phyloP scores from a whole-genome alignment of 2,113 vertebrate genomes.

The Esox niger region DNA sequence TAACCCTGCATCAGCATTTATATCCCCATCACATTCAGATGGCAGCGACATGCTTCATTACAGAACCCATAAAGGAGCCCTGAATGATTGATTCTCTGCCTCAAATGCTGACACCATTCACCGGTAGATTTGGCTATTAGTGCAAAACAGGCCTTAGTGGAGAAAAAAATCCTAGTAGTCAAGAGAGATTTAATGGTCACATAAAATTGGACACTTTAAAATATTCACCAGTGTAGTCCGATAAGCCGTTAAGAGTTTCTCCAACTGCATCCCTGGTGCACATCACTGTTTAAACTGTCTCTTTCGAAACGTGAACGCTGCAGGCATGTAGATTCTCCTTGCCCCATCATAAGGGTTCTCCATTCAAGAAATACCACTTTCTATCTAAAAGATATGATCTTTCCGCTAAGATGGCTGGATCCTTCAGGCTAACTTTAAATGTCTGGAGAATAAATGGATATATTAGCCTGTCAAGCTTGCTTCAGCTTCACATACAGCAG shows the following conservation, averaged over 20 bases:
- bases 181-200: no score
- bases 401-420: neutral
- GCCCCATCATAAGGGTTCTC: neutral
- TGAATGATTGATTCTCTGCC: slow-evolving; percentile 49
- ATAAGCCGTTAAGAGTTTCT: neutral
- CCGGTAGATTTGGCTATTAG: slow-evolving; percentile 19
- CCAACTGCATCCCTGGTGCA: neutral
- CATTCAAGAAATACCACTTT: neutral
- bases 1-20: slow-evolving; percentile 42
- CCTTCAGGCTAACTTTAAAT: neutral
- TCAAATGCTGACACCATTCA: slow-evolving; percentile 31
- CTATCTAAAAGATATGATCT: neutral
- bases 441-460: slow-evolving; percentile 15
- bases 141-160: neutral
- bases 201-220: neutral
- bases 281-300: neutral
- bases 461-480: slow-evolving; percentile 4
- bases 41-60: slow-evolving; percentile 55
- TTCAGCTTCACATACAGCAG: slow-evolving; percentile 15
- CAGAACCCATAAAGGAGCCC: slow-evolving; percentile 55
- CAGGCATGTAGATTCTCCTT: neutral
- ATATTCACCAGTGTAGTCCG: neutral
- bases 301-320: neutral
- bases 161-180: neutral
- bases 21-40: slow-evolving; percentile 33